Conservation (phyloP, 2,113 vertebrate genomes). For the Osmerus eperlanus region DNA sequence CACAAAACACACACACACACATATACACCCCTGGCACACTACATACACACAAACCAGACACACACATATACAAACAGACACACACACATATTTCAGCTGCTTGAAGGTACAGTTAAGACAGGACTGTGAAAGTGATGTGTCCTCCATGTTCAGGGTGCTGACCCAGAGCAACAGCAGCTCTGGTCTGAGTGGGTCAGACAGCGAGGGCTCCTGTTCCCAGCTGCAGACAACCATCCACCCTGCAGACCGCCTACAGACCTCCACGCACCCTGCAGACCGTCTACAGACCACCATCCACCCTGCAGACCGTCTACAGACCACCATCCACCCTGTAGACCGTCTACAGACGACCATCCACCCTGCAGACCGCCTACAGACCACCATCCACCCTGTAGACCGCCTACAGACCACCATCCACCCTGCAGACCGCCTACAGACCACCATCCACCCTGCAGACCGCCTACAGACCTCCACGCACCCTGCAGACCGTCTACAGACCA, state of each 20-base stretch:
- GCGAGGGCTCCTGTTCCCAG: constrained; percentile 61
- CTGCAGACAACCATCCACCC: constrained; percentile 53
- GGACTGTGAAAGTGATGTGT: no score
- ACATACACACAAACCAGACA: background rate
- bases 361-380: no score
- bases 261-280: constrained; percentile 10
- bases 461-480: no score
- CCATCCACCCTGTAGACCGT: background rate
- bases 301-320: background rate
- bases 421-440: no score
- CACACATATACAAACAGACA: background rate
- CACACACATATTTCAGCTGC: background rate
- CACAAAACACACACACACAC: constrained; percentile 4
- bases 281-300: constrained; percentile 7
- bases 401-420: no score
- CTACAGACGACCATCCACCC: background rate
- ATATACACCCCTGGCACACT: background rate
- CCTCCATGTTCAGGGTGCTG: constrained; percentile 19
- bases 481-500: no score
- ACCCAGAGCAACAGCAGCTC: constrained; percentile 22
- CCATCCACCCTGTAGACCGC: no score
- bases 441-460: no score
- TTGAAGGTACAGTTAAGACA: no score
- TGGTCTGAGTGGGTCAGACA: constrained; percentile 52
- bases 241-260: background rate